Evolutionary conservation across 2,888 invertebrate species (phyloP).

Genomic region (Peribatodes rhomboidaria): DNA sequence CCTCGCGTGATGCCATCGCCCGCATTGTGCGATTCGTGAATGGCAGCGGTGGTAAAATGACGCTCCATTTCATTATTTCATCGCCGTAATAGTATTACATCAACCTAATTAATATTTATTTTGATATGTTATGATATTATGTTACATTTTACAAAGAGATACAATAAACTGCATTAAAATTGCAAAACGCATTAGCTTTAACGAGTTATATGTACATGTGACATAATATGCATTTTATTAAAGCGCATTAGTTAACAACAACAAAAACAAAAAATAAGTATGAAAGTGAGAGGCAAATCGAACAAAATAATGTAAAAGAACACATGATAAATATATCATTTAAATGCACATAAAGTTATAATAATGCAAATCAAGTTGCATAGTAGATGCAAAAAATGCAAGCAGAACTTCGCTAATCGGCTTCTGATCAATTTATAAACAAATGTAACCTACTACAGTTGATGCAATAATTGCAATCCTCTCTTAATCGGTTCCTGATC

Average conservation of each 20-base stretch:
- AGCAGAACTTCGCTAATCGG: background rate
- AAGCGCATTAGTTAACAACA: too few species aligned
- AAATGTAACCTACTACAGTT: background rate
- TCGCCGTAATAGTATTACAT: background rate
- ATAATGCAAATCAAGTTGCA: slow-evolving; percentile 2
- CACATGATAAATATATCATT: background rate
- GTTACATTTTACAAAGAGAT: too few species aligned
- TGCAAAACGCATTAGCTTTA: too few species aligned
- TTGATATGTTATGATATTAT: too few species aligned
- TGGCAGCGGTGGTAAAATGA: slow-evolving; percentile 42
- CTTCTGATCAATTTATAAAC: background rate
- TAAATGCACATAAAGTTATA: background rate
- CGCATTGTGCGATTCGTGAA: slow-evolving; percentile 44
- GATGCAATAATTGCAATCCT: slow-evolving; percentile 19
- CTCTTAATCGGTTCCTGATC: slow-evolving; percentile 21
- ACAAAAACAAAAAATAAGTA: background rate
- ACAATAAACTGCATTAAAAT: too few species aligned
- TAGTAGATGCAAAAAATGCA: background rate
- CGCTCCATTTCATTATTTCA: slow-evolving; percentile 15
- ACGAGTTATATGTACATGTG: too few species aligned
- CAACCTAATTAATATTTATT: too few species aligned
- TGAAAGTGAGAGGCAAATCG: background rate
- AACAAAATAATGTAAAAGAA: background rate
- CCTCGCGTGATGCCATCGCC: slow-evolving; percentile 40
- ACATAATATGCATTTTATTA: too few species aligned